phyloP scores from a whole-genome alignment of 2,113 vertebrate species.

The Anas platyrhynchos region DNA sequence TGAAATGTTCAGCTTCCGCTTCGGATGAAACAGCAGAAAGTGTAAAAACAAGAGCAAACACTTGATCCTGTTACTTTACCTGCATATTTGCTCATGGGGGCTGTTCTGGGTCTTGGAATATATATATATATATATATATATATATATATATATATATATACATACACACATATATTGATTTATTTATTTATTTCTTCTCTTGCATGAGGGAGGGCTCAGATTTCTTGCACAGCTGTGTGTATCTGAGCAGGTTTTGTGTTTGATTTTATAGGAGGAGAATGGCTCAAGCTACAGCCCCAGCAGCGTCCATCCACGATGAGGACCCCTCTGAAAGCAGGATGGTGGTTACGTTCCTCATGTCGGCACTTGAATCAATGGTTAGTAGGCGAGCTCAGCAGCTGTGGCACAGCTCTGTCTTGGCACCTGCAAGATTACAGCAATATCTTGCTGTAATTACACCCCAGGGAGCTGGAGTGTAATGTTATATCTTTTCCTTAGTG shows the following conservation, averaged over 20 bases:
- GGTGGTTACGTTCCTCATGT: constrained; percentile 82
- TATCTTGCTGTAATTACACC: background rate
- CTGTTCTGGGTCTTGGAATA: background rate
- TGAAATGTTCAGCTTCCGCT: background rate
- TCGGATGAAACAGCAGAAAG: background rate
- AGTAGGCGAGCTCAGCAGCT: constrained; percentile 22
- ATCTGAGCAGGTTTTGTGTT: background rate
- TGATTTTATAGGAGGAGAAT: constrained; percentile 63
- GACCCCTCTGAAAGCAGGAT: constrained; percentile 76
- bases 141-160: too few relatives aligned
- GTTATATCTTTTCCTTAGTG: accelerated
- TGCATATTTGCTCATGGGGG: background rate
- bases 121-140: too few relatives aligned
- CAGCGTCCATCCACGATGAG: constrained; percentile 41
- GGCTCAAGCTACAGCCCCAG: constrained; percentile 64
- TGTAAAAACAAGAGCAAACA: background rate
- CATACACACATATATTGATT: too few relatives aligned
- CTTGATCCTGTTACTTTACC: background rate
- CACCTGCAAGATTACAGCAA: background rate
- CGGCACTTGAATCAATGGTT: constrained; percentile 84
- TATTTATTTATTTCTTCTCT: background rate
- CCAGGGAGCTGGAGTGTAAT: background rate
- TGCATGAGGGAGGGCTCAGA: accelerated
- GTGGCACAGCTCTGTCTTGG: background rate
- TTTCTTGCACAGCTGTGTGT: background rate